These are phyloP conservation scores for Pygoscelis adeliae DNA, from an alignment of 2,113 vertebrate species.

Conservation along the genomic window DNA sequence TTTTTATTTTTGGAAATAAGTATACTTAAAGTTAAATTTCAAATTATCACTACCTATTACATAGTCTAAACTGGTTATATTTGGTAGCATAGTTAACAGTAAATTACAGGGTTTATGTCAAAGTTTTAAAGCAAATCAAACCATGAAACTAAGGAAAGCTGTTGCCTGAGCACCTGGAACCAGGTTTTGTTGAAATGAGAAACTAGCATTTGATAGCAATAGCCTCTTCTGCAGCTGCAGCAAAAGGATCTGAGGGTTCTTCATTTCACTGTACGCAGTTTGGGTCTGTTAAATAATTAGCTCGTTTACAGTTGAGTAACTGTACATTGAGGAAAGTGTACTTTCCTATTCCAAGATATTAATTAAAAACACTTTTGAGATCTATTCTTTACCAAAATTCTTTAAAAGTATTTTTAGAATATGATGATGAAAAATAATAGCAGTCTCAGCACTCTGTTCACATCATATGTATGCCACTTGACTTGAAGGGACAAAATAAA, in stretches of 20 bases:
- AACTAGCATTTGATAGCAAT: neutral
- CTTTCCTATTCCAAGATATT: neutral
- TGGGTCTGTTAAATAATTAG: neutral
- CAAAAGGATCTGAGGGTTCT: neutral
- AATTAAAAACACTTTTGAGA: neutral
- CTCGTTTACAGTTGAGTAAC: neutral
- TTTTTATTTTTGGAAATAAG: neutral
- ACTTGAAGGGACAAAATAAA: neutral
- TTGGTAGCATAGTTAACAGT: neutral
- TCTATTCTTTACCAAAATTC: neutral
- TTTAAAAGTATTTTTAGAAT: neutral
- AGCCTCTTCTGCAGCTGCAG: neutral
- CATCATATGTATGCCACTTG: neutral
- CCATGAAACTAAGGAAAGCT: neutral
- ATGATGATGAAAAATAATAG: neutral
- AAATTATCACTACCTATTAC: neutral
- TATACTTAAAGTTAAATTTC: neutral
- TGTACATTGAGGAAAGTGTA: neutral
- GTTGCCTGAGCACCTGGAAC: neutral
- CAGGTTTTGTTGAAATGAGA: neutral
- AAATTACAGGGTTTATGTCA: neutral
- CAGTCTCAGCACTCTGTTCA: neutral
- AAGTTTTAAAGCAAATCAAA: neutral
- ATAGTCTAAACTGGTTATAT: neutral
- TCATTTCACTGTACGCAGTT: neutral